These are phyloP conservation scores for Antheraea yamamai DNA, from an alignment of 2,888 invertebrate species.

Conservation along the genomic window DNA sequence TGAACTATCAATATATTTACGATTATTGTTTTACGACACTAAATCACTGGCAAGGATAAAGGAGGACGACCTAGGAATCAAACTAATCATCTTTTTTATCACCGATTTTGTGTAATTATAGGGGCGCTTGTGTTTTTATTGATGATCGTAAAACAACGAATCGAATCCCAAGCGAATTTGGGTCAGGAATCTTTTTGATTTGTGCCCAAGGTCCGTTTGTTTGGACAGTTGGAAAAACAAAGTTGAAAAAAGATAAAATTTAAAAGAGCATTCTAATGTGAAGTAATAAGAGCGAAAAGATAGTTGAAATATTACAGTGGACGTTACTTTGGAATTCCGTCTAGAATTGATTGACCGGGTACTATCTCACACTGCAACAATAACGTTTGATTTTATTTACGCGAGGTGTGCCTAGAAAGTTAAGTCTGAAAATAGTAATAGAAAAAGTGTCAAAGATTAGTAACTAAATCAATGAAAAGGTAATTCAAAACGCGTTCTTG, in stretches of 20 bases:
- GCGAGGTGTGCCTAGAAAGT: too few relatives aligned
- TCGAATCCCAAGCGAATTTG: neutral
- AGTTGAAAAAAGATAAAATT: neutral
- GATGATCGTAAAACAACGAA: constrained; percentile 2
- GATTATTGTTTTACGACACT: constrained; percentile 45
- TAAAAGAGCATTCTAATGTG: neutral
- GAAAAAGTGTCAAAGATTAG: too few relatives aligned
- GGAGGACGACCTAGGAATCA: constrained; percentile 8
- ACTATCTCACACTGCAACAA: too few relatives aligned
- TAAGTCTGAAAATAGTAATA: too few relatives aligned
- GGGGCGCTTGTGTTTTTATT: constrained; percentile 9
- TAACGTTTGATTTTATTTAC: too few relatives aligned
- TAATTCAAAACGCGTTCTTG: too few relatives aligned
- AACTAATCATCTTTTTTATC: constrained; percentile 13
- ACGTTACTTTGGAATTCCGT: too few relatives aligned
- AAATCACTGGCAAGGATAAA: constrained; percentile 33
- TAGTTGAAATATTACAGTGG: too few relatives aligned
- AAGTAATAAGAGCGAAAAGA: too few relatives aligned
- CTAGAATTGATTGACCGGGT: too few relatives aligned
- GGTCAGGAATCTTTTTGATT: constrained; percentile 8
- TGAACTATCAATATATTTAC: constrained; percentile 40
- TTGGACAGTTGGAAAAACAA: neutral
- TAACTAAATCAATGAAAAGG: too few relatives aligned
- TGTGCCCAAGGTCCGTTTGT: neutral
- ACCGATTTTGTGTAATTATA: constrained; percentile 14